These are phyloP conservation scores for Lagorchestes hirsutus DNA, from an alignment of 2,797 vertebrate genomes.

Conservation along the genomic window DNA sequence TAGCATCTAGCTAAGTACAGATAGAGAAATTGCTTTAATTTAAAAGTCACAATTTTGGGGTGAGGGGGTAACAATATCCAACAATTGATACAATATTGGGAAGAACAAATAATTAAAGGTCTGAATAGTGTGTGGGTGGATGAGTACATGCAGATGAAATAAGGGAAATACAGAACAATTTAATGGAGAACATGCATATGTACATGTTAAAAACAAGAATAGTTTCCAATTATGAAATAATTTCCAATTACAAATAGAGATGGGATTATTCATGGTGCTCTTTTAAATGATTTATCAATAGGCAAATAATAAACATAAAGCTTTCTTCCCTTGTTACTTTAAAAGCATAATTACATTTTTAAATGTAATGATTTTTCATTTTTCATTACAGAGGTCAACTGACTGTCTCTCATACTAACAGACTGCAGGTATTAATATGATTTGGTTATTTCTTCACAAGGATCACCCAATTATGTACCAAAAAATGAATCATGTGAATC, in stretches of 20 bases:
- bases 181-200: not conserved
- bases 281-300: not conserved
- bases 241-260: not conserved
- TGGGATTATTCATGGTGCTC: slow-evolving; percentile 1
- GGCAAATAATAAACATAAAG: not conserved
- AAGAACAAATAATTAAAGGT: not conserved
- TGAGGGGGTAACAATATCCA: not conserved
- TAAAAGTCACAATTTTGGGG: not conserved
- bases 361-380: not conserved
- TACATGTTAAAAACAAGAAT: not conserved
- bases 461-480: not conserved
- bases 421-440: slow-evolving; percentile 24
- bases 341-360: slow-evolving; percentile 15
- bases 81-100: not conserved
- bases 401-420: not conserved
- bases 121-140: not conserved
- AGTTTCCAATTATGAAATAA: not conserved
- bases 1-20: not conserved
- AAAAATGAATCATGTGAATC: slow-evolving; percentile 2
- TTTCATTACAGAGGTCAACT: not conserved
- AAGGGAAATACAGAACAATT: not conserved
- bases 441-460: slow-evolving; percentile 17
- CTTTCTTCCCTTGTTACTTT: slow-evolving; percentile 21
- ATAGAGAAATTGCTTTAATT: not conserved
- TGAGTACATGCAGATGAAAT: not conserved